Evolutionary conservation across 2,888 invertebrate species (phyloP).

Genomic region (Polylopha cassiicola): DNA sequence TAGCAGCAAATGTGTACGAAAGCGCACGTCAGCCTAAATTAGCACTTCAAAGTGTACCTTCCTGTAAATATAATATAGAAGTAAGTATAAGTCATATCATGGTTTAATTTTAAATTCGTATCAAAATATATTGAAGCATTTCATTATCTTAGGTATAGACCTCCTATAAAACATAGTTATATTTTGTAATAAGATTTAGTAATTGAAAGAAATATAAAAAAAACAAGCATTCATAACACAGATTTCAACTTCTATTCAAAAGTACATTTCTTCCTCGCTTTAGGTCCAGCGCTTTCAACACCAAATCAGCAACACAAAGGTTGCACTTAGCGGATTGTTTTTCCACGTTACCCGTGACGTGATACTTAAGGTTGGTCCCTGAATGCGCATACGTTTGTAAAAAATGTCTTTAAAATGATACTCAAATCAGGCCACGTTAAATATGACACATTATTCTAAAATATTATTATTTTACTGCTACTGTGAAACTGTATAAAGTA

Average conservation of each 20-base stretch:
- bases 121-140: too few species aligned
- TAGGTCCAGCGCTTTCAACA: constrained; percentile 40
- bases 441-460: too few species aligned
- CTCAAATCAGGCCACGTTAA: too few species aligned
- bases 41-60: constrained; percentile 32
- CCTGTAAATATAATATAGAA: constrained; percentile 34
- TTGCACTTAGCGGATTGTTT: constrained; percentile 37
- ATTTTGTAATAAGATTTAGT: background rate
- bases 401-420: too few species aligned
- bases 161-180: background rate
- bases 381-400: too few species aligned
- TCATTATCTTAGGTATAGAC: background rate
- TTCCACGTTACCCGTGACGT: constrained; percentile 37
- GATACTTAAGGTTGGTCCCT: constrained; percentile 38
- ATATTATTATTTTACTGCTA: too few species aligned
- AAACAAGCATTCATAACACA: too few species aligned
- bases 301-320: constrained; percentile 36
- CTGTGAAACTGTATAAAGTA: too few species aligned
- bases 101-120: too few species aligned
- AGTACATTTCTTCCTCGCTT: constrained; percentile 5
- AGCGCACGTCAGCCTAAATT: constrained; percentile 31
- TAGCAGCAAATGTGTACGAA: constrained; percentile 37
- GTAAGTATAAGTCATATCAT: too few species aligned
- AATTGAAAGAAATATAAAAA: background rate
- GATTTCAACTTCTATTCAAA: background rate